Percentiles rank a stretch among this genome's conserved stretches.
These are phyloP conservation scores for Centrocercus urophasianus DNA, from an alignment of 2,113 vertebrate genomes.

Conservation along the genomic window DNA sequence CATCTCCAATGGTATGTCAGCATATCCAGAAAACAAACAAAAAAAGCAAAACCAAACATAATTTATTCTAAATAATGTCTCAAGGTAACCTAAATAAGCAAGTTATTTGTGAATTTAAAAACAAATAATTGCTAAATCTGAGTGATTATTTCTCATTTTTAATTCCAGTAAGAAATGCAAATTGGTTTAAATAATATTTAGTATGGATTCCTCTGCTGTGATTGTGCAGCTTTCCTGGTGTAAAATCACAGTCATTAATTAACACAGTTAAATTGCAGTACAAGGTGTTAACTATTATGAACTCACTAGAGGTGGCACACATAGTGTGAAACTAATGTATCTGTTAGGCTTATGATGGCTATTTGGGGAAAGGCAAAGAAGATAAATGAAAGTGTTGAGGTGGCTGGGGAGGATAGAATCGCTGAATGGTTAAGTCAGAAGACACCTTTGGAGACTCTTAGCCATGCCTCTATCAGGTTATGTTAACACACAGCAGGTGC, in stretches of 20 bases:
- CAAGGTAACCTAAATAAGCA: not conserved
- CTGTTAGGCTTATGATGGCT: not conserved
- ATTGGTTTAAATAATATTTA: not conserved
- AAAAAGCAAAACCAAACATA: not conserved
- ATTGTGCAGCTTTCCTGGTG: not conserved
- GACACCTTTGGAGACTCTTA: not conserved
- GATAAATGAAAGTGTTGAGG: accelerated
- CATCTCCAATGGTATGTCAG: not conserved
- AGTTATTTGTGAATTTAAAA: not conserved
- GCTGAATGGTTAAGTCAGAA: not conserved
- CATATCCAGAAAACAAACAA: not conserved
- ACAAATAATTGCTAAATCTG: not conserved
- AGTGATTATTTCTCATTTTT: not conserved
- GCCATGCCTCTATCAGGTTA: not conserved
- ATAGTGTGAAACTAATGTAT: accelerated
- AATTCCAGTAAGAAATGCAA: not conserved
- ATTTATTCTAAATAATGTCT: not conserved
- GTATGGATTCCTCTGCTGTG: not conserved
- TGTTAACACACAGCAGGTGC: not conserved
- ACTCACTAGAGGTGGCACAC: not conserved
- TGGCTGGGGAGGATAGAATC: not conserved
- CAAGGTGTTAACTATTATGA: not conserved
- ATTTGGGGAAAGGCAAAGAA: not conserved
- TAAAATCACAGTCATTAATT: not conserved
- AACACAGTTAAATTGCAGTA: not conserved